A percentile compares a stretch with the other conserved stretches of the same genome.
Evolutionary conservation across 53 echinoderm and acorn worm genomes (phyloP).

Genomic region (Luidia sarsii): DNA sequence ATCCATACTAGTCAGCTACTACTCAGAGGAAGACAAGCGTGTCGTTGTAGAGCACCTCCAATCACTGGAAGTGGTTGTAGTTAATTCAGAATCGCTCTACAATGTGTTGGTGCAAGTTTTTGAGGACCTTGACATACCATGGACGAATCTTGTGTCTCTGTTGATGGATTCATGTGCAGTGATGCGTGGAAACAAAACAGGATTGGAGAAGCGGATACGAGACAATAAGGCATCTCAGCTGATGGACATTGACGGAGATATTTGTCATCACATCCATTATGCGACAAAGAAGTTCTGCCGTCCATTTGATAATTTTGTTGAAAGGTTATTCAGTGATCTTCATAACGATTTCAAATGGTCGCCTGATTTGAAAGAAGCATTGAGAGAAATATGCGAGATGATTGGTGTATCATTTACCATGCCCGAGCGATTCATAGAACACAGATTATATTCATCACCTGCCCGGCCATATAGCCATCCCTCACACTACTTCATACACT

Average conservation of each 20-base stretch:
- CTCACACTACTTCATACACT: no score
- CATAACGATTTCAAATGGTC: conserved; percentile 33
- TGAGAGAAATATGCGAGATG: conserved; percentile 28
- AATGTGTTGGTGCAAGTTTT: neutral
- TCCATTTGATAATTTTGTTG: conserved; percentile 19
- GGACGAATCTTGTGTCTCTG: neutral
- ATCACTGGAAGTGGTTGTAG: neutral
- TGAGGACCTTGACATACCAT: neutral
- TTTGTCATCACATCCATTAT: conserved; percentile 39
- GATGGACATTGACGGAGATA: conserved; percentile 59
- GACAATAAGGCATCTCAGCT: no score
- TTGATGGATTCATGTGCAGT: neutral
- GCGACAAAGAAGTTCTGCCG: conserved; percentile 37
- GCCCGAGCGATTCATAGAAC: conserved; percentile 36
- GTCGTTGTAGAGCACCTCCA: neutral
- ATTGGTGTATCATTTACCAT: conserved; percentile 30
- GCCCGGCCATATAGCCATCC: no score
- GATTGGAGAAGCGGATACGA: conserved; percentile 29
- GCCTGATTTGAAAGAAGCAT: conserved; percentile 8
- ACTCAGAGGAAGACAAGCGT: neutral
- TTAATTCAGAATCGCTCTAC: neutral
- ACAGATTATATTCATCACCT: no score
- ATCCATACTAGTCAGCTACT: no score
- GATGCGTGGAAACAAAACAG: conserved; percentile 56
- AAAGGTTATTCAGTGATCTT: conserved; percentile 29